Evolutionary conservation across 2,888 invertebrate species (phyloP).

Genomic region (Ypsolopha scabrella): DNA sequence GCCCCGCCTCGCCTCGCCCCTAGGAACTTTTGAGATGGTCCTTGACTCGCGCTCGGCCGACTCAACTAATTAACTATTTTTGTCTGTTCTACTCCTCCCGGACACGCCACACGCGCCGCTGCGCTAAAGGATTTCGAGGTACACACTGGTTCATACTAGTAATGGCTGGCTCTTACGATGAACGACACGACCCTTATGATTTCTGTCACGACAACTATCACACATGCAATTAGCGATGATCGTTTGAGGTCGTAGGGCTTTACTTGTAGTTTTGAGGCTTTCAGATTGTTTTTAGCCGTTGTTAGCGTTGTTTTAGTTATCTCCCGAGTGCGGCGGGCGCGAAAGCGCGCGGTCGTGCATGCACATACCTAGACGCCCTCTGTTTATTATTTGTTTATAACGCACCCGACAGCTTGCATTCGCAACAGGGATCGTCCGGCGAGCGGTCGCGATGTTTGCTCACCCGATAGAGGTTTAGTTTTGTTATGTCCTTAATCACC

Average conservation of each 20-base stretch:
- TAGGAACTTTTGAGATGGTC: conserved; percentile 96
- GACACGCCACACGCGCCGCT: conserved; percentile 76
- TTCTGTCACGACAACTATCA: conserved; percentile 49
- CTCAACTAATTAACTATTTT: conserved; percentile 73
- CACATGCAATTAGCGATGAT: conserved; percentile 51
- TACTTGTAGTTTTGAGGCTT: conserved; percentile 72
- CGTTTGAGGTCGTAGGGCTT: conserved; percentile 70
- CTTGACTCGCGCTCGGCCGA: conserved; percentile 73
- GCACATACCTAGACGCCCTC: conserved; percentile 60
- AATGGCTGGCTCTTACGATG: conserved; percentile 62
- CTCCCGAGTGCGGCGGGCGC: conserved; percentile 65
- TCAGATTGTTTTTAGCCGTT: conserved; percentile 70
- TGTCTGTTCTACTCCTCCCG: conserved; percentile 79
- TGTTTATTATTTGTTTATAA: conserved; percentile 65
- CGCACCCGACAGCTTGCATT: conserved; percentile 68
- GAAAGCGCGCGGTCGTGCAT: conserved; percentile 63
- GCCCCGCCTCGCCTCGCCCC: conserved; percentile 27
- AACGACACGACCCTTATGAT: conserved; percentile 50
- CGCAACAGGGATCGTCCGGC: conserved; percentile 60
- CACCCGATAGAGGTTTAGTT: conserved; percentile 45
- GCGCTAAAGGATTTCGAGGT: conserved; percentile 89
- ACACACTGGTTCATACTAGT: conserved; percentile 71
- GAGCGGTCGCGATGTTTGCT: conserved; percentile 52
- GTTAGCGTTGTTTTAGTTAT: conserved; percentile 68
- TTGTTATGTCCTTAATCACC: conserved; percentile 38